Conservation (phyloP, 2,888 invertebrate genomes). For the Orthosia cruda region DNA sequence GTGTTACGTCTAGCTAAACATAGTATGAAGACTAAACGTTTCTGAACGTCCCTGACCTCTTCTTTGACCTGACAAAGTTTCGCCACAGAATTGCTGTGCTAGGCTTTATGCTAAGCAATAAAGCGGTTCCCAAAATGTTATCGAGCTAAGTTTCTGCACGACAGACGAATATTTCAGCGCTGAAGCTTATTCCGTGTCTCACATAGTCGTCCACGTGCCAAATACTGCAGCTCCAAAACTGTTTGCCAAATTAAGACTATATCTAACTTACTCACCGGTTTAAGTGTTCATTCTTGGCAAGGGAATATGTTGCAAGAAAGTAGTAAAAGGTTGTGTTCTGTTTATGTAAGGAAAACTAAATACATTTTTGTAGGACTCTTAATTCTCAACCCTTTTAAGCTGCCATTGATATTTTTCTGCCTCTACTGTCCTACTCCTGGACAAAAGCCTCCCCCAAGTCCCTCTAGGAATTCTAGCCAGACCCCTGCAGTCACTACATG, state of each 20-base stretch:
- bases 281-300: slow-evolving; percentile 22
- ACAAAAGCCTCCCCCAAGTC: no score
- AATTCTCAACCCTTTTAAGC: no score
- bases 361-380: no score
- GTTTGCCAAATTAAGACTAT: slow-evolving; percentile 38
- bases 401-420: no score
- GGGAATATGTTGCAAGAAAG: not conserved
- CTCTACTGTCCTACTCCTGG: no score
- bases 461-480: no score
- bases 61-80: not conserved
- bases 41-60: not conserved
- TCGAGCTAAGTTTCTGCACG: not conserved
- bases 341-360: no score
- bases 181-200: slow-evolving; percentile 8
- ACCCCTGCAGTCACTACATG: no score
- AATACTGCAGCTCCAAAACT: slow-evolving; percentile 9
- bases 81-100: not conserved
- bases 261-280: not conserved
- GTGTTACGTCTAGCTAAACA: no score
- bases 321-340: no score
- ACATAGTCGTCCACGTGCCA: slow-evolving; percentile 32
- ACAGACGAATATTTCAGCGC: slow-evolving; percentile 21
- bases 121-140: not conserved
- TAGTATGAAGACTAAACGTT: not conserved
- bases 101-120: slow-evolving; percentile 9